These are phyloP conservation scores for Suncus etruscus DNA, from an alignment of 2,113 vertebrate species.

Conservation along the genomic window DNA sequence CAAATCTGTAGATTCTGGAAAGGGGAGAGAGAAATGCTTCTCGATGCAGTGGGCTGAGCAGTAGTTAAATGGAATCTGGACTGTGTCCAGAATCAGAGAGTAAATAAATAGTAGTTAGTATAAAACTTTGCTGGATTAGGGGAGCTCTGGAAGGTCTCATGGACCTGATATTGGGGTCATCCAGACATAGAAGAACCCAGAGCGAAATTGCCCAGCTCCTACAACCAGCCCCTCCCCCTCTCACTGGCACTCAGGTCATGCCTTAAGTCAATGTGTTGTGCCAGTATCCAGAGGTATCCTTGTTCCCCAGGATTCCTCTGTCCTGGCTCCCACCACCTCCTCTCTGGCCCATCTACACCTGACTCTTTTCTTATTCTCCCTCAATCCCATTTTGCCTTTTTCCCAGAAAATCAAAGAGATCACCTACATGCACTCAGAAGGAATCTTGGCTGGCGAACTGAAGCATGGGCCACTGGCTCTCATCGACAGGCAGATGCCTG, in stretches of 20 bases:
- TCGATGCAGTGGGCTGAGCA: no score
- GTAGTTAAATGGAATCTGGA: no score
- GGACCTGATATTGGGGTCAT: no score
- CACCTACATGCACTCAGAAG: slow-evolving; percentile 99
- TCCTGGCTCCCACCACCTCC: background rate
- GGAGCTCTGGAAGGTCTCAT: no score
- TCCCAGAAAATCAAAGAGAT: slow-evolving; percentile 99
- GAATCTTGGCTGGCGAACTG: slow-evolving; percentile 97
- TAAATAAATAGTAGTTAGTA: no score
- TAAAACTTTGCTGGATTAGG: no score
- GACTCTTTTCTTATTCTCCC: background rate
- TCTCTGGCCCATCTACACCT: background rate
- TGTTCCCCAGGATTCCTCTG: background rate
- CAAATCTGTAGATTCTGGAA: background rate
- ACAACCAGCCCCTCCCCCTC: background rate
- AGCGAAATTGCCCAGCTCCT: no score
- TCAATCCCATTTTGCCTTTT: background rate
- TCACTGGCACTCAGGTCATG: background rate
- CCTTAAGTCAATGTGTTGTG: no score
- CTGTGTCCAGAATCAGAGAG: no score
- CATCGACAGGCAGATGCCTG: slow-evolving; percentile 96
- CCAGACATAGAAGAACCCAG: no score
- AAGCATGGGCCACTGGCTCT: slow-evolving; percentile 96
- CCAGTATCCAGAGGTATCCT: background rate
- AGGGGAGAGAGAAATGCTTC: no score